phyloP scores from a whole-genome alignment of 2,797 vertebrate species.

The Cyprinella venusta region DNA sequence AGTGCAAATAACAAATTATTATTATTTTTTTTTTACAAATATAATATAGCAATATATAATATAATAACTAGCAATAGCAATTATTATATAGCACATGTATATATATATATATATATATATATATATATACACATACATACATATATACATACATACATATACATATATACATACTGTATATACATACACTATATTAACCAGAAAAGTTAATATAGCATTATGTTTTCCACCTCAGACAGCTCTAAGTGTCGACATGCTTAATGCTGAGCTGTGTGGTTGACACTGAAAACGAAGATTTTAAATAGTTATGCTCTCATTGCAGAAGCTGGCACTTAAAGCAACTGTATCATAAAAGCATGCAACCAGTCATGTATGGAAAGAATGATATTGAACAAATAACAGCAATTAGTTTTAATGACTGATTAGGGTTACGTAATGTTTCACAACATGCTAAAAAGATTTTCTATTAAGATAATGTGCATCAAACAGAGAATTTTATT shows the following conservation, averaged over 20 bases:
- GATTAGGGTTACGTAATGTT: background rate
- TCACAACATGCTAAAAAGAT: background rate
- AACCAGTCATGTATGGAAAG: background rate
- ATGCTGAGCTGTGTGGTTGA: background rate
- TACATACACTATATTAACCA: too few relatives aligned
- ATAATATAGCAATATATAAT: background rate
- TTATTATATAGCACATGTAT: too few relatives aligned
- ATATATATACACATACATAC: too few relatives aligned
- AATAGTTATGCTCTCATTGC: conserved; percentile 9
- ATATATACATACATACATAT: too few relatives aligned
- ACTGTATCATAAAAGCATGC: background rate
- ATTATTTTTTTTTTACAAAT: too few relatives aligned
- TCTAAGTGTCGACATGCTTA: background rate
- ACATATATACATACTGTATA: too few relatives aligned
- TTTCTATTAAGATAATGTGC: background rate
- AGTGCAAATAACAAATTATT: too few relatives aligned
- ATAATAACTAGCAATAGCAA: too few relatives aligned
- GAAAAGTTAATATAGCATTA: background rate
- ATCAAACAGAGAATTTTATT: background rate
- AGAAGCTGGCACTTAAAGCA: conserved; percentile 8
- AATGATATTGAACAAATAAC: background rate
- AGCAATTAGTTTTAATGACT: background rate
- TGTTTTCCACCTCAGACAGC: background rate
- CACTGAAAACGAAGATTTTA: background rate
- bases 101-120: too few relatives aligned